phyloP scores from a whole-genome alignment of 1,140 invertebrate species.

The Zaprionus taronus region DNA sequence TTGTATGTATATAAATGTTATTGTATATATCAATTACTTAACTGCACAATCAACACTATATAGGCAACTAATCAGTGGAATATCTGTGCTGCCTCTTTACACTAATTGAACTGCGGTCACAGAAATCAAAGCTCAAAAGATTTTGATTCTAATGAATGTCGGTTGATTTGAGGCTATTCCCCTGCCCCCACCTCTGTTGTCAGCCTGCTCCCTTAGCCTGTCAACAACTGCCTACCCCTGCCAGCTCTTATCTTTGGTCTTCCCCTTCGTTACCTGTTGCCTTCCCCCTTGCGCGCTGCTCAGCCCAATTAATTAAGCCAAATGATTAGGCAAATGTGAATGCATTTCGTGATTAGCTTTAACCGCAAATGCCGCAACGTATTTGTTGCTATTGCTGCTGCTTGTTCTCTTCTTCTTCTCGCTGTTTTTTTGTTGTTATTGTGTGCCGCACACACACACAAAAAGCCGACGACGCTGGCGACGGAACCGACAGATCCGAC shows the following conservation, averaged over 20 bases:
- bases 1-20: no score
- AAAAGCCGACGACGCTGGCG: conserved; percentile 29
- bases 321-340: conserved; percentile 78
- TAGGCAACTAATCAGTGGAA: conserved; percentile 16
- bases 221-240: neutral
- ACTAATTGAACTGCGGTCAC: conserved; percentile 34
- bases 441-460: neutral
- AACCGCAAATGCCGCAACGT: conserved; percentile 64
- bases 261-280: conserved; percentile 10
- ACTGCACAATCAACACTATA: no score
- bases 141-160: conserved; percentile 60
- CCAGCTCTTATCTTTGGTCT: neutral
- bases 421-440: neutral
- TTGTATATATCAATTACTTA: neutral
- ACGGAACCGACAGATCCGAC: conserved; percentile 26
- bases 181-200: neutral
- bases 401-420: neutral
- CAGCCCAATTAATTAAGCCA: conserved; percentile 76
- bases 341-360: conserved; percentile 77
- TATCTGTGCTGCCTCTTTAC: neutral
- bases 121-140: conserved; percentile 40
- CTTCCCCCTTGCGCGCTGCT: conserved; percentile 24
- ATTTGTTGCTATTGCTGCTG: neutral
- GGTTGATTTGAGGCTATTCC: conserved; percentile 15
- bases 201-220: neutral